A percentile compares a stretch with the other conserved stretches of the same genome.
phyloP scores from a whole-genome alignment of 92 coral and sea anemone species.

The Parazoanthus atlanticus region DNA sequence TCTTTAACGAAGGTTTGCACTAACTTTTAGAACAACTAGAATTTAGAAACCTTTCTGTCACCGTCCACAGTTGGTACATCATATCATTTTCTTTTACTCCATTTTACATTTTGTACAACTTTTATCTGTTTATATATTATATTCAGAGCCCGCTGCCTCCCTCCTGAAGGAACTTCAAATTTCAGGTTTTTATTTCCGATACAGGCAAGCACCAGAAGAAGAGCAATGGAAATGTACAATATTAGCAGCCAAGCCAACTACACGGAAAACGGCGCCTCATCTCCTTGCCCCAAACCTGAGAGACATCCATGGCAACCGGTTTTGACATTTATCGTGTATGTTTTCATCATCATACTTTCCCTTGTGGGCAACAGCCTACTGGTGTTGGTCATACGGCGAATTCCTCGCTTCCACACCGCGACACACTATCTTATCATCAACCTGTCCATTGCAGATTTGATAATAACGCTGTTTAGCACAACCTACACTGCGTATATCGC shows the following conservation, averaged over 20 bases:
- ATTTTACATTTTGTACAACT: no score
- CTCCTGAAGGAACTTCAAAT: background rate
- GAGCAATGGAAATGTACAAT: background rate
- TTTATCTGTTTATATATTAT: background rate
- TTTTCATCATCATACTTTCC: background rate
- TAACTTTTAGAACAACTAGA: no score
- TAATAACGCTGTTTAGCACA: background rate
- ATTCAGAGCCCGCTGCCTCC: background rate
- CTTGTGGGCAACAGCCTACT: background rate
- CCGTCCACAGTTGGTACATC: no score
- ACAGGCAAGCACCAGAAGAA: background rate
- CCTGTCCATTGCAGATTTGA: conserved; percentile 43
- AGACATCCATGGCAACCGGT: background rate
- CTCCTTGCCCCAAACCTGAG: background rate
- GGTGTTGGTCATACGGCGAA: background rate
- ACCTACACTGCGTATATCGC: background rate
- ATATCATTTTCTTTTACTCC: no score
- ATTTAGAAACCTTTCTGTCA: no score
- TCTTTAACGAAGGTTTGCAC: no score
- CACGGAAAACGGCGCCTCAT: background rate
- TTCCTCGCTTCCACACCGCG: conserved; percentile 4
- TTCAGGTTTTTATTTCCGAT: background rate
- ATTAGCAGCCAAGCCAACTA: background rate
- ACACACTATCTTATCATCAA: conserved; percentile 58
- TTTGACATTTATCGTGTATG: background rate